Base-by-base conservation (phyloP, 2,797 vertebrate genomes). In the Gastrophryne carolinensis region DNA sequence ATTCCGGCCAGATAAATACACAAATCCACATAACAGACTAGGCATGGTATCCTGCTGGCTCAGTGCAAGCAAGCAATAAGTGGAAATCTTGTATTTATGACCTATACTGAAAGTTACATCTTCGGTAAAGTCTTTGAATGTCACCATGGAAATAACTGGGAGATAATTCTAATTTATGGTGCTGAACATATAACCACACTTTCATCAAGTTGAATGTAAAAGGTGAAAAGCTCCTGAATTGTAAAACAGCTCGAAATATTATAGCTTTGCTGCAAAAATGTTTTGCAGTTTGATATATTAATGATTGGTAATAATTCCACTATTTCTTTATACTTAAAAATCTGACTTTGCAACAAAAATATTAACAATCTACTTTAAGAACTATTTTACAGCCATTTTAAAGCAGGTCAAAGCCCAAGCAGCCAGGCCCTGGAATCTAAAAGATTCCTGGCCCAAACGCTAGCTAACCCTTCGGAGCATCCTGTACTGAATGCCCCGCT, bases 61-160 rank as follows among this genome's bases (percentile, higher is more conserved):
- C 23, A 63, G 13, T 9, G 34, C 49, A 53, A 37, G 17, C 53
- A 4, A 67, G 64, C 29, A 30, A 39, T 30, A 58, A 71, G 37
- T 27, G 30, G 50, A 49, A 47, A 47, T 34, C 65, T 56, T 37
- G 49, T 50, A 58, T 67, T 74, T 74, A 74, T 66, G 72, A 47
- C 72, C 62, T 27, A 34, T 17, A n/a, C 29, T 68, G 54, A 61
- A 67, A 50, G 73, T 60, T 50, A 47, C 61, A 75, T 30, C 44
- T 64, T 75, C 53, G 35, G 26, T 50, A 60, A 67, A 67, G 52
- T 37, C 50, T 67, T 75, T 75, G 63, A 75, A 75, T 75, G 73
- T 75, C 73, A 68, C 63, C 30, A 60, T 67, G 54, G 64, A 75
- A 61, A 75, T 75, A 75, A 68, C 32, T 24, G 19, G 63, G 26